phyloP scores from a whole-genome alignment of 2,113 vertebrate genomes.

The Physeter macrocephalus region DNA sequence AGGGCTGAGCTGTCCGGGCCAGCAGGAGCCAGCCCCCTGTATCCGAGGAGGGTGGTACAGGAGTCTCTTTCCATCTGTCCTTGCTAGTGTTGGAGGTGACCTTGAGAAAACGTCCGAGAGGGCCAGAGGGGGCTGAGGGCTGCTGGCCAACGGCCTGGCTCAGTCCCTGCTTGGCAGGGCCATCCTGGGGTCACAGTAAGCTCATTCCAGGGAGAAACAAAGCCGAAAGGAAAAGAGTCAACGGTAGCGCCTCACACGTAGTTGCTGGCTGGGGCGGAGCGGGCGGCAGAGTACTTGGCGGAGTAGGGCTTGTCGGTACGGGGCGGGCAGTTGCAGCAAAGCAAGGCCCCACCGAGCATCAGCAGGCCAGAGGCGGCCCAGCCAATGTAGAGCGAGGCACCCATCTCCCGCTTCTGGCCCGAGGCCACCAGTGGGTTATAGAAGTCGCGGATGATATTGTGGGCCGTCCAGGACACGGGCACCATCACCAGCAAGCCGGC shows the following conservation, averaged over 20 bases:
- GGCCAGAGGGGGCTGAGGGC: background rate
- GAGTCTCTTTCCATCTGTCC: background rate
- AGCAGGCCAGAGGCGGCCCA: constrained; percentile 88
- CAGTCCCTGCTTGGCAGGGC: background rate
- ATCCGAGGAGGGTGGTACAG: background rate
- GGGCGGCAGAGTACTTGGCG: constrained; percentile 84
- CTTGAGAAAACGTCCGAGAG: background rate
- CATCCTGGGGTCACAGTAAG: background rate
- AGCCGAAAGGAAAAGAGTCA: background rate
- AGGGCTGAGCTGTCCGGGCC: constrained; percentile 28
- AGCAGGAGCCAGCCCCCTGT: background rate
- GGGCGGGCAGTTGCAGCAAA: constrained; percentile 86
- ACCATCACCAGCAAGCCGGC: constrained; percentile 86
- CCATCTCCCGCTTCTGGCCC: constrained; percentile 88
- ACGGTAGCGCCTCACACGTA: constrained; percentile 82
- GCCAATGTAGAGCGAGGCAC: constrained; percentile 89
- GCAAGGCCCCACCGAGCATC: constrained; percentile 87
- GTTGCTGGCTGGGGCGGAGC: constrained; percentile 82
- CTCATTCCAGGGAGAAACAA: background rate
- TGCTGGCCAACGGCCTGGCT: background rate
- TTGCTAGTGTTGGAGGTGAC: background rate
- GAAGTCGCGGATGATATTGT: constrained; percentile 86
- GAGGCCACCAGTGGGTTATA: constrained; percentile 85
- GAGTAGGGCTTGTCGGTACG: constrained; percentile 84
- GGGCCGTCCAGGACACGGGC: constrained; percentile 88